Base-by-base conservation (phyloP, 2,888 invertebrate species). In the Pseudoips prasinana region DNA sequence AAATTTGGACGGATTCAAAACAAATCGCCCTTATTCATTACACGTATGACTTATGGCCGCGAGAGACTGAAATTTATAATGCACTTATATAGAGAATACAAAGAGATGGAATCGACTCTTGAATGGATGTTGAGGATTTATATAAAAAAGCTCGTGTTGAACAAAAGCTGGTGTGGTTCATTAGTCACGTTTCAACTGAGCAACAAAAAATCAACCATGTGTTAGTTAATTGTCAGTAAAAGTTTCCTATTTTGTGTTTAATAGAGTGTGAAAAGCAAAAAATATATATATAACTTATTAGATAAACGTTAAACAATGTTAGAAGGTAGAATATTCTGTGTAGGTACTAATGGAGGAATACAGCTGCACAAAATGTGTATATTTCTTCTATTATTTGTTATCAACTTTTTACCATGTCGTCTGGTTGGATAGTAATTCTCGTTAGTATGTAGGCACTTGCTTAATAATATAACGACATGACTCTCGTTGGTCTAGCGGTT, bases 11-110 rank as follows among this genome's bases (percentile, higher is more conserved):
- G 78, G 81, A 77, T 83, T 89, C 87, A 88, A 87, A 89, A 89
- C 88, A 88, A 87, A 89, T 89, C 88, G 77, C 80, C 87, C 82
- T 88, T 87, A 89, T 89, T 89, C 89, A 87, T 89, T 89, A 89
- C 84, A 79, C 73, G 67, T 76, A 87, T 89, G 89, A 89, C 82
- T 82, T 88, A 89, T 89, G 69, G 78, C 72, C 59, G 59, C 66
- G 65, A 69, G 73, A 73, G 68, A 66, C 65, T 65, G 63, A 59
- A 56, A 57, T 84, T 81, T 81, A 83, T 84, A 84, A 81, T 78
- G 76, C 76, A 77, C 76, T 83, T 79, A 75, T 73, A 60, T 72
- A 65, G 66, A 71, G 66, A 66, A 71, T 66, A 84, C 74, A 82
- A 83, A 78, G 72, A 67, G 58, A 49, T 66, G 60, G 66, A 64